These are phyloP conservation scores for Zygothrica quintamaculata DNA, from an alignment of 2,888 invertebrate species.

Conservation along the genomic window DNA sequence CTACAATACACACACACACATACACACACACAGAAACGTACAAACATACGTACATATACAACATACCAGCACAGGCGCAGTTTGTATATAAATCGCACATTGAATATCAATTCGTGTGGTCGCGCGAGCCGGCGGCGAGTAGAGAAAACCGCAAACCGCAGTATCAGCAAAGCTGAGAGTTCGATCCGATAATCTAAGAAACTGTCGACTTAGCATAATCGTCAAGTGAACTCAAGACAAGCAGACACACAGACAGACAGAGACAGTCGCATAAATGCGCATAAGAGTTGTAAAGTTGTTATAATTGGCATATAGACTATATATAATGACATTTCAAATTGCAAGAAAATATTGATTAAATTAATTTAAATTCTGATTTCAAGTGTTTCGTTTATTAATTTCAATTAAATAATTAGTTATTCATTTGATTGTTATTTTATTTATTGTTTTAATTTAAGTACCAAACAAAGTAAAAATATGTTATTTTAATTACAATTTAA, in stretches of 20 bases:
- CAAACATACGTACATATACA: neutral
- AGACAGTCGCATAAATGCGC: conserved; percentile 45
- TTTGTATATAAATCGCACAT: conserved; percentile 38
- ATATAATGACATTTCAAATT: conserved; percentile 11
- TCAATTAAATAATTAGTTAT: too few relatives aligned
- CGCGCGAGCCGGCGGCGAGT: conserved; percentile 53
- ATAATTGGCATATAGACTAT: conserved; percentile 28
- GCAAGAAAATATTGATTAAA: too few relatives aligned
- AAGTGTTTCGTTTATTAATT: too few relatives aligned
- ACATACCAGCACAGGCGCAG: neutral
- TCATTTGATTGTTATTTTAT: too few relatives aligned
- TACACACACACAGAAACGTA: conserved; percentile 1
- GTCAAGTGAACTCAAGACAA: conserved; percentile 21
- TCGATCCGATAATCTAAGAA: conserved; percentile 32
- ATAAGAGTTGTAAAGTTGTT: conserved; percentile 12
- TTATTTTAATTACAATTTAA: too few relatives aligned
- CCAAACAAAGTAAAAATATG: too few relatives aligned
- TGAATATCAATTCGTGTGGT: conserved; percentile 62
- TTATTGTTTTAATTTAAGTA: too few relatives aligned
- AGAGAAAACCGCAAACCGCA: conserved; percentile 52
- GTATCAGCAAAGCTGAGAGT: conserved; percentile 42
- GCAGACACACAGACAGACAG: conserved; percentile 45
- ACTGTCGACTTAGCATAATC: conserved; percentile 46
- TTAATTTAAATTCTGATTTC: neutral
- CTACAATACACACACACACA: neutral